Evolutionary conservation across 1,140 invertebrate species (phyloP).

Genomic region (Leptinotarsa defecta): DNA sequence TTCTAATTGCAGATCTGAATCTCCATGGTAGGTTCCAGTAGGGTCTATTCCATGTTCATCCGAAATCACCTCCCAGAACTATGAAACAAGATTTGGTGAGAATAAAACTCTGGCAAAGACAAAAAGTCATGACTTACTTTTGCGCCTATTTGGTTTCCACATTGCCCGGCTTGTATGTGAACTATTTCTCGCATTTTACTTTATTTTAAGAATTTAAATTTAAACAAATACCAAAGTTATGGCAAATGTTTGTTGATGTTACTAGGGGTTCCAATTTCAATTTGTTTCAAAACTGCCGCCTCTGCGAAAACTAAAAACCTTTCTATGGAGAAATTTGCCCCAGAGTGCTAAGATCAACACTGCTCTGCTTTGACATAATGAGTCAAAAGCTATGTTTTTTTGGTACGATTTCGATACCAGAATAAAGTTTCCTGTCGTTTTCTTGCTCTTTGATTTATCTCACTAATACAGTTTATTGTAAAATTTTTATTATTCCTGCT

Average conservation of each 20-base stretch:
- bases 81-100: slow-evolving; percentile 44
- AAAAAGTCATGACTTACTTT: slow-evolving; percentile 44
- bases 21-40: slow-evolving; percentile 82
- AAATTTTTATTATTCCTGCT: too few species aligned
- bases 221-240: slow-evolving; percentile 46
- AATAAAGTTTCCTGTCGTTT: not conserved
- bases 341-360: not conserved
- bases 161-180: slow-evolving; percentile 83
- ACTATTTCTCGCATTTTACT: slow-evolving; percentile 78
- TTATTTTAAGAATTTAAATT: slow-evolving; percentile 45
- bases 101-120: slow-evolving; percentile 17
- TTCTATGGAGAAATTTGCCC: not conserved
- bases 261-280: slow-evolving; percentile 34
- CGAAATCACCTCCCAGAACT: slow-evolving; percentile 90
- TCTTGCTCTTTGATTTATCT: not conserved
- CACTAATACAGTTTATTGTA: too few species aligned
- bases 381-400: not conserved
- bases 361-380: too few species aligned
- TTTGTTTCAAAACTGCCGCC: slow-evolving; percentile 44
- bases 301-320: slow-evolving; percentile 14
- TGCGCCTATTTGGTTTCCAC: slow-evolving; percentile 72
- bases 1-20: slow-evolving; percentile 85
- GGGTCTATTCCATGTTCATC: slow-evolving; percentile 91
- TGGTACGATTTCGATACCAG: not conserved
- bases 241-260: slow-evolving; percentile 42